Evolutionary conservation across 2,797 vertebrate species (phyloP), one percentile per base, ranked within the genome.

Genomic region (Tolypeutes matacus): DNA sequence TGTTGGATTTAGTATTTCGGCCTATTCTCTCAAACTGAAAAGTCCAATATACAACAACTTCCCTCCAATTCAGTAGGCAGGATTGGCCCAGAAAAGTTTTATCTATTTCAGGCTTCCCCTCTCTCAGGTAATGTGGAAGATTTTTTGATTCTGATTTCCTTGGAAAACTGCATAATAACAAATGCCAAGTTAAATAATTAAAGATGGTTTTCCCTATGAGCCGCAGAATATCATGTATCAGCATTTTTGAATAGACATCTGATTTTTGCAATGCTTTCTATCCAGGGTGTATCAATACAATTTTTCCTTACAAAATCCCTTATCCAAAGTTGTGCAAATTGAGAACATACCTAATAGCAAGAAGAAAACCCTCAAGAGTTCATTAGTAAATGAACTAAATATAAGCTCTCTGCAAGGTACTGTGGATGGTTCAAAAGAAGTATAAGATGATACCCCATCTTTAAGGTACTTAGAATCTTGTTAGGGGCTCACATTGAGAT

Each of bases 291-390:
- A 34, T 15, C 29, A 58, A 6, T 9, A 34, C 75, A 49, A 39
- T 58, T 81, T 91, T 96, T 69, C 15, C 51, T 95, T 67, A 23
- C 3, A 77, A 93, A 53, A 76, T 78, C 7, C 53, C 53, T 42
- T 51, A 51, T 70, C 18, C 64, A 34, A 93, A 94, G 88, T 51
- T 53, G 14, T 81, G 9, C 53, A 81, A 42, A 18, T 73, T 93
- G 18, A 53, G 27, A 81, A 23, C 72, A 80, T 46, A 70, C 10
- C 7, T 69, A 85, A 78, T 1, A 75, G 34, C 67, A 83, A 36
- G 60, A 72, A 72, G 18, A 86, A 82, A 76, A 78, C 13, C 13
- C 72, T 93, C 20, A 87, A 85, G 36, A 62, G 23, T 84, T 91
- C 25, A 70, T 53, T 51, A 69, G 75, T 23, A 64, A 31, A n/a